phyloP scores from a whole-genome alignment of 2,888 invertebrate species.

The Melieria crassipennis region DNA sequence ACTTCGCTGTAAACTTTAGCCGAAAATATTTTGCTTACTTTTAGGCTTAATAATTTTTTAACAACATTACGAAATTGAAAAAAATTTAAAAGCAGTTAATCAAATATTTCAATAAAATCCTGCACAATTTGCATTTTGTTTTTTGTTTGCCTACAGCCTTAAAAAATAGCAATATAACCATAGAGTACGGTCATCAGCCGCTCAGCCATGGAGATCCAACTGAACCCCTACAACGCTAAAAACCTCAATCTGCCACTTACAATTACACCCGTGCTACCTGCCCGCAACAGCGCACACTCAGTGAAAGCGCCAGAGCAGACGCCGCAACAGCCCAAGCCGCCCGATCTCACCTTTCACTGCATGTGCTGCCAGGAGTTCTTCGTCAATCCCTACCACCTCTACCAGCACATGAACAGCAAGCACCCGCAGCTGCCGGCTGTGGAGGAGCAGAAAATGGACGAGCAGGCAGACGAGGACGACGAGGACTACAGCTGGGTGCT shows the following conservation, averaged over 20 bases:
- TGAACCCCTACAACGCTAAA: constrained; percentile 3
- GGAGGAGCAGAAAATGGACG: constrained; percentile 38
- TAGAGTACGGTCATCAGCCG: no score
- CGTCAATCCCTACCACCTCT: constrained; percentile 59
- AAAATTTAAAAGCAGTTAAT: no score
- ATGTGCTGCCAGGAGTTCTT: constrained; percentile 63
- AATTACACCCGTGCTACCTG: constrained; percentile 25
- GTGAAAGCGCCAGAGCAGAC: background rate
- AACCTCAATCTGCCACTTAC: constrained; percentile 22
- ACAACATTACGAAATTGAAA: no score
- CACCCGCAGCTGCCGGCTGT: constrained; percentile 52
- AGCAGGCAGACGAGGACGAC: constrained; percentile 47
- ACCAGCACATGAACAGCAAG: constrained; percentile 61
- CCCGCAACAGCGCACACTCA: constrained; percentile 9
- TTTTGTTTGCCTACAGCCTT: no score
- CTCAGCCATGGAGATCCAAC: constrained; percentile 12
- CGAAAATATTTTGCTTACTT: no score
- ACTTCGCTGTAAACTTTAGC: no score
- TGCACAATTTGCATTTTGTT: no score
- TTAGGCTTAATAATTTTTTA: no score
- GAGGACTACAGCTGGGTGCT: constrained; percentile 63
- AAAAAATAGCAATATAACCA: no score
- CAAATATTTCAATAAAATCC: no score
- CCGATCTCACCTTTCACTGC: constrained; percentile 65
- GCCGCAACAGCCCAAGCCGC: constrained; percentile 46